Base-by-base conservation (phyloP, 2,113 vertebrate genomes). In the Platichthys stellatus region DNA sequence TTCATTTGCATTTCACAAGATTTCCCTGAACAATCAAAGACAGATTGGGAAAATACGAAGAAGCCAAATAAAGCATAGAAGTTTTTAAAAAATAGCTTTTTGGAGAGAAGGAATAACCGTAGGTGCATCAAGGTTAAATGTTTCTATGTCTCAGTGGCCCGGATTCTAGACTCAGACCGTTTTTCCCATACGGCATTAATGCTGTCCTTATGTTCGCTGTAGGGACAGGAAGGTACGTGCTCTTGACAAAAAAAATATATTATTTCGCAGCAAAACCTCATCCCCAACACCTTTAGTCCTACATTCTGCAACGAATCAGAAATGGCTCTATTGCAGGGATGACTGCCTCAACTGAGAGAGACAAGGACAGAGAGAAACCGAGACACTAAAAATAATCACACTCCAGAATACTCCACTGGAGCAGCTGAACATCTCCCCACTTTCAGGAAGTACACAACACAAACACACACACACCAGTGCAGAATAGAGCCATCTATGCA, bases 1-100 rank as follows among this genome's bases (percentile, higher is more conserved):
- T 90, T 93, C 92, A 95, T 95, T 96, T 96, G 94, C 94, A 93
- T 95, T 95, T 91, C 91, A 94, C 93, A 93, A 94, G 94, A 95
- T 95, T 93, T 91, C 92, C 76, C 86, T 56, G 83, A 92, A 93
- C 87, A 91, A 89, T 92, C 86, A 92, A 84, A 86, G 83, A 87
- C 38, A 74, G 80, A 81, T 75, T 72, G 78, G 85, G 74, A 85
- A 82, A 86, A 80, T 61, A 63, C 23, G 56, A 62, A 31, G 82
- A 75, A 62, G 68, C 61, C 72, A 85, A 86, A 89, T 67, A 77
- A 84, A 86, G 74, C 78, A 1, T 4, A 3, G 58, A 66, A 63
- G 62, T 74, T 40, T 69, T 60, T n/a, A n/a, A 45, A 35, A 63
- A 45, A 72, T 62, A 67, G 65, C 71, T 31, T 3, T 38, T 31